Base-by-base conservation (phyloP, 2,888 invertebrate genomes). In the Drosophila formosana region DNA sequence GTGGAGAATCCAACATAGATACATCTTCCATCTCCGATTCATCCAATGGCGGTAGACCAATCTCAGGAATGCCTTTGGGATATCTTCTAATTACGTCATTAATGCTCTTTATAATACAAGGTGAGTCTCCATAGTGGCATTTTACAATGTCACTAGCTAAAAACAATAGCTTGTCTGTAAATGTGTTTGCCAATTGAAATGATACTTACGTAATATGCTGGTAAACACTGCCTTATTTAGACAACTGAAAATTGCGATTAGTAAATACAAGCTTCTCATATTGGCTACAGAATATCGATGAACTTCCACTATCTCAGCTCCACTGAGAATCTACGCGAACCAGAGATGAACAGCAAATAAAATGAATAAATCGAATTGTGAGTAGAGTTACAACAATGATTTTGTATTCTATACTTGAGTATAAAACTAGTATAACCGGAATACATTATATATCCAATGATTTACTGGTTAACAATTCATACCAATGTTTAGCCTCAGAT, bases 31-130 rank as follows among this genome's bases (percentile, higher is more conserved):
- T 34, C 0, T 5, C 26, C 13, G 28, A 46, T 1, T 0, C 26
- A 13, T 83, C 78, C 18, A 83, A 51, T 1, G 74, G 60, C 1
- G 60, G 66, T 8, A 84, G 30, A 0, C 84, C 82, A 9, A 83
- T 77, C 34, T 75, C 76, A 4, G 82, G 58, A 43, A 72, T 72
- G 3, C 82, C 83, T 3, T 74, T 71, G 3, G 82, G 76, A 53
- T 76, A 68, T 9, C 50, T 63, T 0, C 46, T 52, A 5, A 82
- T 71, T 11, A 81, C 4, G 1, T 60, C 56, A 52, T 82, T 82
- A 2, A 83, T 82, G 13, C 52, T 70, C 1, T 11, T 34, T 0
- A 68, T 13, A 4, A 83, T 28, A 23, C 84, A 83, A 3, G 7
- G 9, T 2, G 66, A 61, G 32, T 82, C 71, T 3, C 76, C 78